Evolutionary conservation across 2,113 vertebrate genomes (phyloP).

Genomic region (Tupaia chinensis): DNA sequence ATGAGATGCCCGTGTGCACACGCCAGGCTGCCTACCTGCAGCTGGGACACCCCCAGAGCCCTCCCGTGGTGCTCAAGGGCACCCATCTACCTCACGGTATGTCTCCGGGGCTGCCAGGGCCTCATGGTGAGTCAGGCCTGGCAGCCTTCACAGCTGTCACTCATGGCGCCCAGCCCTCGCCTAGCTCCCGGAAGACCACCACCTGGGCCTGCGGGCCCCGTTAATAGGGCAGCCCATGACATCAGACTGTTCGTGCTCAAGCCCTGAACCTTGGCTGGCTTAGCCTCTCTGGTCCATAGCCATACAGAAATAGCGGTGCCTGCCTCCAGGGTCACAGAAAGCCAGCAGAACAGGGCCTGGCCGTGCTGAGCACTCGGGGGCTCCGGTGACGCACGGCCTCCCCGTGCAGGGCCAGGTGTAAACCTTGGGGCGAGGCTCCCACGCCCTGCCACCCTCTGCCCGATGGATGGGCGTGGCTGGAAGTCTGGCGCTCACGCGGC

Average conservation of each 20-base stretch:
- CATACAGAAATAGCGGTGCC: neutral
- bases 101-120: neutral
- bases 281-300: neutral
- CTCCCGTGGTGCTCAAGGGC: neutral
- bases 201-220: neutral
- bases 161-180: neutral
- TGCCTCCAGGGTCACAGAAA: no score
- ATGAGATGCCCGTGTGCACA: no score
- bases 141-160: neutral
- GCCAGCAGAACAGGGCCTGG: neutral
- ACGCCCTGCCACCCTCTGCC: no score
- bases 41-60: neutral
- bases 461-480: no score
- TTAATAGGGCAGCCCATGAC: neutral
- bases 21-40: no score
- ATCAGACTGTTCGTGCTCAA: neutral
- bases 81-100: neutral
- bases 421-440: no score
- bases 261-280: neutral
- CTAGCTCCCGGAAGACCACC: neutral
- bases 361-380: no score
- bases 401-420: no score
- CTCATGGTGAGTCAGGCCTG: neutral
- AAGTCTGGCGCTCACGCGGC: no score
- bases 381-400: no score